Conservation (phyloP, 1,140 invertebrate genomes). For the Drosophila sucinea region DNA sequence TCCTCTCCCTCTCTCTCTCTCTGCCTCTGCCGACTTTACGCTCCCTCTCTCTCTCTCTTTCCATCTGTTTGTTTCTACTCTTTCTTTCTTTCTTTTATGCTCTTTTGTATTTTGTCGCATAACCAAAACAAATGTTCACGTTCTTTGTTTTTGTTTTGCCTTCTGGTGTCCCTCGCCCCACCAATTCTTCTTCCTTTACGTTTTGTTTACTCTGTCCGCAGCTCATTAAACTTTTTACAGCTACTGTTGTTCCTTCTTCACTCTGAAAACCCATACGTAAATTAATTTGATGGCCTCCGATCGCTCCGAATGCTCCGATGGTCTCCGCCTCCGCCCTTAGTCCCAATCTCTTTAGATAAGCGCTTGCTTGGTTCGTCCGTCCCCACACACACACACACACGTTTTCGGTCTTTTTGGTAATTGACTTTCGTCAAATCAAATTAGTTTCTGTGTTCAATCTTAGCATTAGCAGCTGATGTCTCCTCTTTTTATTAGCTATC, state of each 20-base stretch:
- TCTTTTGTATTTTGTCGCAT: conserved; percentile 45
- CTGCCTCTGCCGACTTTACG: conserved; percentile 29
- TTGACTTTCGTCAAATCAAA: conserved; percentile 67
- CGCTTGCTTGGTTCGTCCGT: not conserved
- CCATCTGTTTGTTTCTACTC: too few species aligned
- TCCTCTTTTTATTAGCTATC: conserved; percentile 51
- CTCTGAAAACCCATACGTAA: conserved; percentile 35
- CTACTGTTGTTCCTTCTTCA: conserved; percentile 63
- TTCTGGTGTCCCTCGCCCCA: conserved; percentile 35
- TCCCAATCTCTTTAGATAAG: conserved; percentile 58
- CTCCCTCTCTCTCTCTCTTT: conserved; percentile 6
- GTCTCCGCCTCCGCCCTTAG: conserved; percentile 18
- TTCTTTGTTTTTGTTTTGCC: conserved; percentile 66
- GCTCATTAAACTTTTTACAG: conserved; percentile 77
- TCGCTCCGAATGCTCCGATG: conserved; percentile 21
- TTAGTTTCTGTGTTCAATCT: conserved; percentile 51
- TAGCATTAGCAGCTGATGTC: conserved; percentile 27
- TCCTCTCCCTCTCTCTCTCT: conserved; percentile 37
- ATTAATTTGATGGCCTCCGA: conserved; percentile 69
- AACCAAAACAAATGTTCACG: conserved; percentile 76
- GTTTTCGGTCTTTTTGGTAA: conserved; percentile 43
- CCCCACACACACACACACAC: not conserved
- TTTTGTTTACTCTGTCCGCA: conserved; percentile 25
- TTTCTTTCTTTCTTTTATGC: too few species aligned
- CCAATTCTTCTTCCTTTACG: conserved; percentile 36